Evolutionary conservation across 2,113 vertebrate species (phyloP).

Genomic region (Otis tarda): DNA sequence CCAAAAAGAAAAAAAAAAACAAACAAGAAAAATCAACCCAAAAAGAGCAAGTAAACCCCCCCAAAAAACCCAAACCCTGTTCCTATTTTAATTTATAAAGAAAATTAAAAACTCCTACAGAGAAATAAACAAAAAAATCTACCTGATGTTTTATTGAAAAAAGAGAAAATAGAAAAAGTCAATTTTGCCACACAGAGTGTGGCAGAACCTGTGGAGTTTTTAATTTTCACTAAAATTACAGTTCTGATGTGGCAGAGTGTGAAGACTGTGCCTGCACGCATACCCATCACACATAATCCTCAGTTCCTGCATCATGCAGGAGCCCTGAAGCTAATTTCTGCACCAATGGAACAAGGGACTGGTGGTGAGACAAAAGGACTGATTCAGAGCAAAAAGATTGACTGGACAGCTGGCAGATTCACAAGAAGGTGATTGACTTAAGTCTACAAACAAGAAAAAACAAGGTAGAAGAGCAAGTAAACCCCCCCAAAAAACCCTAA

Average conservation of each 20-base stretch:
- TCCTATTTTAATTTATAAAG: not conserved
- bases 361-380: not conserved
- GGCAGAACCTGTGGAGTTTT: not conserved
- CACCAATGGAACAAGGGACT: not conserved
- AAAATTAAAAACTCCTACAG: not conserved
- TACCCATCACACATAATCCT: not conserved
- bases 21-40: not conserved
- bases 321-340: not conserved
- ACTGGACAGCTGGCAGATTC: not conserved
- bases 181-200: fast-evolving
- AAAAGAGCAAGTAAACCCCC: not conserved
- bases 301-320: not conserved
- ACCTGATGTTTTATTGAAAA: not conserved
- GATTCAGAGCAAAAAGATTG: not conserved
- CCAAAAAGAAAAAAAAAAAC: not conserved
- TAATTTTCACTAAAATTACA: not conserved
- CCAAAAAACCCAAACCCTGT: not conserved
- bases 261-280: too few relatives aligned
- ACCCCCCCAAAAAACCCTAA: too few relatives aligned
- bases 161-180: not conserved
- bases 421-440: not conserved
- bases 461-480: too few relatives aligned
- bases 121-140: not conserved
- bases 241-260: not conserved
- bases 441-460: too few relatives aligned